Conservation (phyloP, 2,113 vertebrate genomes). For the Pedionomus torquatus region DNA sequence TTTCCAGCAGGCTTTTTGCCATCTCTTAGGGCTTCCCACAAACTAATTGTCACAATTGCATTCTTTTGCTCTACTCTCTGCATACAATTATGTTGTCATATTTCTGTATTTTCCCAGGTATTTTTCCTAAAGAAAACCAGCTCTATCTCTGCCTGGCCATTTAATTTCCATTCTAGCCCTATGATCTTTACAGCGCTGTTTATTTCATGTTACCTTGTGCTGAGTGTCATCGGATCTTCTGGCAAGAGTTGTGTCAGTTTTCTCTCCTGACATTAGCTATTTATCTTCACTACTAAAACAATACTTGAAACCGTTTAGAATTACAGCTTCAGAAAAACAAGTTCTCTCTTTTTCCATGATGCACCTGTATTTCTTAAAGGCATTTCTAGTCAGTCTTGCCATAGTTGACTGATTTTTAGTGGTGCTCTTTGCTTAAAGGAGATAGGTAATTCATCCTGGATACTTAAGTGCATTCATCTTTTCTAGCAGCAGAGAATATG, state of each 20-base stretch:
- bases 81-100: background rate
- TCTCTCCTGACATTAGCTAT: constrained; percentile 16
- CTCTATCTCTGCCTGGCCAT: background rate
- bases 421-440: background rate
- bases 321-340: background rate
- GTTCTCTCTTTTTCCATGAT: background rate
- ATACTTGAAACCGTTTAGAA: background rate
- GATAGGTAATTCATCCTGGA: background rate
- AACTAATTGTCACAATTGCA: background rate
- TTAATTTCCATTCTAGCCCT: background rate
- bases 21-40: background rate
- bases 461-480: background rate
- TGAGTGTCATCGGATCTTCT: constrained; percentile 5
- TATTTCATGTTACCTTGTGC: background rate
- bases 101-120: background rate
- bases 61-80: background rate
- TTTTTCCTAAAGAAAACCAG: background rate
- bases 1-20: constrained; percentile 29
- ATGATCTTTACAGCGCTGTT: constrained; percentile 15
- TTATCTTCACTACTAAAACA: constrained; percentile 12
- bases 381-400: background rate
- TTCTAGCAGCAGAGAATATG: background rate
- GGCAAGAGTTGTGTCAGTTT: background rate
- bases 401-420: background rate
- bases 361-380: constrained; percentile 6